Percentiles rank a stretch among this genome's conserved stretches.
phyloP scores from a whole-genome alignment of 2,797 vertebrate genomes.

The Eospalax fontanierii region DNA sequence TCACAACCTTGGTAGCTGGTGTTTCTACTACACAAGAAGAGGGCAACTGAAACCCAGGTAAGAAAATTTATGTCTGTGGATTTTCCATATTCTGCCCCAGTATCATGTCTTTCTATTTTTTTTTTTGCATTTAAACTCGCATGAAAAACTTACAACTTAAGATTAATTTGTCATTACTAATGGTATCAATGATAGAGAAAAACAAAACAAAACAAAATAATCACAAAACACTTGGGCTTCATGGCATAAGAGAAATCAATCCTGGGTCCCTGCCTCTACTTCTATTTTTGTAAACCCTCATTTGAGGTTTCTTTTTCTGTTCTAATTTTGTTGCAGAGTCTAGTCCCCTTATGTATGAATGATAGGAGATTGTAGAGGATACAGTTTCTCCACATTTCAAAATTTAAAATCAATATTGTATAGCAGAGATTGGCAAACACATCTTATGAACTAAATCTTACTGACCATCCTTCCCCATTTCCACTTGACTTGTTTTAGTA shows the following conservation, averaged over 20 bases:
- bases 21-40: not conserved
- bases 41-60: not conserved
- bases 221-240: not conserved
- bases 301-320: not conserved
- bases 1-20: not conserved
- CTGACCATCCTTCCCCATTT: not conserved
- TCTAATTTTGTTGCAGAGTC: not conserved
- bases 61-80: not conserved
- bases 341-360: not conserved
- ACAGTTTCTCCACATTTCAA: not conserved
- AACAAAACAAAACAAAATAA: not conserved
- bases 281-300: not conserved
- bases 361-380: not conserved
- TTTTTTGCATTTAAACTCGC: not conserved
- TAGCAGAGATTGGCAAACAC: not conserved
- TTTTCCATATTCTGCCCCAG: not conserved
- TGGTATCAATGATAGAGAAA: not conserved
- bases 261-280: not conserved
- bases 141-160: not conserved
- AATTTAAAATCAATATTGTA: not conserved
- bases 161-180: conserved; percentile 26
- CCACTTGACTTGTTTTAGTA: not conserved
- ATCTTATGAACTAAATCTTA: not conserved
- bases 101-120: not conserved
- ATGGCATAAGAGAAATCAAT: not conserved